These are phyloP conservation scores for Semaprochilodus insignis DNA, from an alignment of 2,797 vertebrate species.

Conservation along the genomic window DNA sequence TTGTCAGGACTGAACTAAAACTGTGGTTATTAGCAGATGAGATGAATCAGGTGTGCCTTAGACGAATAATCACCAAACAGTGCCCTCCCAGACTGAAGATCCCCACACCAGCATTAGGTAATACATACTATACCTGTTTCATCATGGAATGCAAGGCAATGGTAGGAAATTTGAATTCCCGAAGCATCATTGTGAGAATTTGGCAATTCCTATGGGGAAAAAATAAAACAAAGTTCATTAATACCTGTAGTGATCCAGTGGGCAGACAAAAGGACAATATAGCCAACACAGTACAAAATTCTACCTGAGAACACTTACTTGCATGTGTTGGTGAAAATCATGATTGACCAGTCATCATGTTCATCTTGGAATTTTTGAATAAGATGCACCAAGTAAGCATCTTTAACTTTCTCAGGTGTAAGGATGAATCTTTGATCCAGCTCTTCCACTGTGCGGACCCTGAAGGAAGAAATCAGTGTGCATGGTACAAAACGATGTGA, in stretches of 20 bases:
- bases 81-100: too few species aligned
- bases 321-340: slow-evolving; percentile 97
- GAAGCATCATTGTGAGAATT: slow-evolving; percentile 95
- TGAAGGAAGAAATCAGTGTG: slow-evolving; percentile 55
- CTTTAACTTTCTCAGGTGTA: slow-evolving; percentile 93
- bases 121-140: slow-evolving; percentile 86
- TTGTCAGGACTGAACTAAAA: not conserved
- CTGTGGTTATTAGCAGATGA: too few species aligned
- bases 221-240: not conserved
- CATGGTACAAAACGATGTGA: not conserved
- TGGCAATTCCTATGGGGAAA: slow-evolving; percentile 85
- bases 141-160: slow-evolving; percentile 96
- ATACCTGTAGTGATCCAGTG: not conserved
- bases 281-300: too few species aligned
- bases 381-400: slow-evolving; percentile 92
- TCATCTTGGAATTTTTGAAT: slow-evolving; percentile 91
- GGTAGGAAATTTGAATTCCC: slow-evolving; percentile 85
- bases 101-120: too few species aligned
- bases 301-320: slow-evolving; percentile 81
- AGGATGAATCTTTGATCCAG: slow-evolving; percentile 93
- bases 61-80: too few species aligned
- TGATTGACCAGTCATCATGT: slow-evolving; percentile 91
- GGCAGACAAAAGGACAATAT: too few species aligned
- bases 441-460: slow-evolving; percentile 89
- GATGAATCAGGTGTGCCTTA: too few species aligned